A percentile compares a stretch with the other conserved stretches of the same genome.
Evolutionary conservation across 2,888 invertebrate species (phyloP).

Genomic region (Xylocampa areola): DNA sequence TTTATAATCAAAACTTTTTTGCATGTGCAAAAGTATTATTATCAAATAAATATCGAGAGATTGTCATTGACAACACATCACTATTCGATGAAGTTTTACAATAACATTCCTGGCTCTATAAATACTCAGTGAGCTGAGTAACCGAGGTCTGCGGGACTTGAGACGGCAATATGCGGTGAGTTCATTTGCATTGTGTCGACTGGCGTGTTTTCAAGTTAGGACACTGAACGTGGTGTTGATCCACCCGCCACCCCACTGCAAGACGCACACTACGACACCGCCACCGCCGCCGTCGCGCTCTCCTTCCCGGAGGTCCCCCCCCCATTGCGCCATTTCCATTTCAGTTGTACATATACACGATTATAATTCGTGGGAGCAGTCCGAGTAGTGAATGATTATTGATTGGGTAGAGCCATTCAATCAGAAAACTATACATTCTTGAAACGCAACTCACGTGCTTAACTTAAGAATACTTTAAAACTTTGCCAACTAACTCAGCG

Average conservation of each 20-base stretch:
- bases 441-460: not conserved
- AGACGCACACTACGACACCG: conserved; percentile 25
- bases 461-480: not conserved
- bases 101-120: conserved; percentile 83
- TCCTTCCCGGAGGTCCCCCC: not conserved
- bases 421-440: not conserved
- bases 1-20: not conserved
- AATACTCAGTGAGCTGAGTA: conserved; percentile 76
- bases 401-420: not conserved
- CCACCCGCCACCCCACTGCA: conserved; percentile 27
- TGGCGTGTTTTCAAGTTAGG: conserved; percentile 57
- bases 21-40: not conserved
- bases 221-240: conserved; percentile 18
- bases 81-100: conserved; percentile 74
- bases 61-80: conserved; percentile 50
- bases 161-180: conserved; percentile 68
- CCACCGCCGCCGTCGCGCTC: not conserved
- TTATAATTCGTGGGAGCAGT: conserved; percentile 2
- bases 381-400: conserved; percentile 11
- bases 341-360: conserved; percentile 10
- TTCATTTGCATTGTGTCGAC: conserved; percentile 82
- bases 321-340: conserved; percentile 31
- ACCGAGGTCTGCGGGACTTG: conserved; percentile 63
- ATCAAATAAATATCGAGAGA: not conserved
- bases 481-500: not conserved